A percentile compares a stretch with the other conserved stretches of the same genome.
These are phyloP conservation scores for Lophura nycthemera DNA, from an alignment of 2,113 vertebrate genomes.

Conservation along the genomic window DNA sequence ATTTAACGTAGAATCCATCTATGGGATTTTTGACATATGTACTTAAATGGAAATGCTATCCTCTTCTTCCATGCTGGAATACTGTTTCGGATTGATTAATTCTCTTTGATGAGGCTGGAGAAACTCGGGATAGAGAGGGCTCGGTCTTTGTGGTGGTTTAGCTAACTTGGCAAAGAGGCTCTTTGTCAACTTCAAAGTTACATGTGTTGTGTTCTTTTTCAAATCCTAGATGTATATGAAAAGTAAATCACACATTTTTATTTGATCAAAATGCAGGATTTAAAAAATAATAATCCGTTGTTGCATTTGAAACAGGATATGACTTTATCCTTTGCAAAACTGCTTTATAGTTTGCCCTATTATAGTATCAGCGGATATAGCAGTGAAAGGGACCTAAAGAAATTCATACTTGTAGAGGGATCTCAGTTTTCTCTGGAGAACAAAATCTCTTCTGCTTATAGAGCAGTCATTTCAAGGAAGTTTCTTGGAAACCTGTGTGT, in stretches of 20 bases:
- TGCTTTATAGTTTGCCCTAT: constrained; percentile 41
- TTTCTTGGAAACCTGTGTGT: constrained; percentile 61
- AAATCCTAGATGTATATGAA: neutral
- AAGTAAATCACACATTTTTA: neutral
- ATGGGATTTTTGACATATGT: constrained; percentile 53
- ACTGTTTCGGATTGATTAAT: constrained; percentile 70
- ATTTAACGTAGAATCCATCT: constrained; percentile 24
- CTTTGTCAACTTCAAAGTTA: constrained; percentile 65
- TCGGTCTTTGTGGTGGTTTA: constrained; percentile 47
- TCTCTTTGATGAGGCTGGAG: constrained; percentile 70
- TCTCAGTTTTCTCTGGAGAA: constrained; percentile 27
- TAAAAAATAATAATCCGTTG: neutral
- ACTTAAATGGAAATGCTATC: constrained; percentile 63
- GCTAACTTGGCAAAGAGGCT: constrained; percentile 43
- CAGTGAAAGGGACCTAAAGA: constrained; percentile 30
- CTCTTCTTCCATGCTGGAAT: constrained; percentile 63
- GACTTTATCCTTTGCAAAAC: neutral
- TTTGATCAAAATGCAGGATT: constrained; percentile 42
- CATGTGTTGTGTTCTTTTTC: constrained; percentile 24
- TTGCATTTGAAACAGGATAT: constrained; percentile 2
- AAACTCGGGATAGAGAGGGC: constrained; percentile 4
- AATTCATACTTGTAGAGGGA: neutral
- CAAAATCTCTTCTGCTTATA: constrained; percentile 32
- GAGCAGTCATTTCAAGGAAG: constrained; percentile 43
- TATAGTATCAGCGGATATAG: neutral